phyloP scores from a whole-genome alignment of 2,888 invertebrate species.

The Miltochrista miniata region DNA sequence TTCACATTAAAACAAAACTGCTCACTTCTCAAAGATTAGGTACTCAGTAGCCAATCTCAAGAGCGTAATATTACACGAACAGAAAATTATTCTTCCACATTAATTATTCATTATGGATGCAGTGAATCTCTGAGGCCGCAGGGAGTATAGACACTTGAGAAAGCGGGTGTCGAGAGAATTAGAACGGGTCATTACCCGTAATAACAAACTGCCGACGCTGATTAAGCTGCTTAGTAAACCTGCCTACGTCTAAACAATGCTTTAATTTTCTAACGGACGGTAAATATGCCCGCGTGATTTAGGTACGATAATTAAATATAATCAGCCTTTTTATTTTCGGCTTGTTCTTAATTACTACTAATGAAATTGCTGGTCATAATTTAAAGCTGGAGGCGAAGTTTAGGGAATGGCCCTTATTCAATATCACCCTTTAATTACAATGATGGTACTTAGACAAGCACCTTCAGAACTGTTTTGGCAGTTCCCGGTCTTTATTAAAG shows the following conservation, averaged over 20 bases:
- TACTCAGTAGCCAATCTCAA: conserved; percentile 20
- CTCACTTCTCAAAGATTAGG: neutral
- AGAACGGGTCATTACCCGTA: conserved; percentile 51
- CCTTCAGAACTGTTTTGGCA: no score
- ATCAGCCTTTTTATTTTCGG: conserved; percentile 3
- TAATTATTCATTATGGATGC: conserved; percentile 38
- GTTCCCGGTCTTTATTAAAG: no score
- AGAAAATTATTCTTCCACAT: conserved; percentile 28
- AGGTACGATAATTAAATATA: conserved; percentile 31
- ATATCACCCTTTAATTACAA: no score
- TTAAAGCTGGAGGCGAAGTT: no score
- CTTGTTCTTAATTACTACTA: no score
- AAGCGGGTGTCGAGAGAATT: conserved; percentile 36
- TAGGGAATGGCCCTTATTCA: no score
- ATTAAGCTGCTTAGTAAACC: conserved; percentile 52
- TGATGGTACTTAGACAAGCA: no score
- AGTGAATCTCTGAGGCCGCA: conserved; percentile 12
- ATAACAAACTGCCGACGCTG: conserved; percentile 53
- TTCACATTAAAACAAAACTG: neutral
- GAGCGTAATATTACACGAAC: conserved; percentile 21
- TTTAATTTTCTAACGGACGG: conserved; percentile 30
- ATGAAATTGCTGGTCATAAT: no score
- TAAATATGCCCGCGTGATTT: conserved; percentile 23
- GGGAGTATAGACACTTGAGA: conserved; percentile 26
- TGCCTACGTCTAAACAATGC: conserved; percentile 44